Base-by-base conservation (phyloP, 2,113 vertebrate genomes). In the Burhinus bistriatus region DNA sequence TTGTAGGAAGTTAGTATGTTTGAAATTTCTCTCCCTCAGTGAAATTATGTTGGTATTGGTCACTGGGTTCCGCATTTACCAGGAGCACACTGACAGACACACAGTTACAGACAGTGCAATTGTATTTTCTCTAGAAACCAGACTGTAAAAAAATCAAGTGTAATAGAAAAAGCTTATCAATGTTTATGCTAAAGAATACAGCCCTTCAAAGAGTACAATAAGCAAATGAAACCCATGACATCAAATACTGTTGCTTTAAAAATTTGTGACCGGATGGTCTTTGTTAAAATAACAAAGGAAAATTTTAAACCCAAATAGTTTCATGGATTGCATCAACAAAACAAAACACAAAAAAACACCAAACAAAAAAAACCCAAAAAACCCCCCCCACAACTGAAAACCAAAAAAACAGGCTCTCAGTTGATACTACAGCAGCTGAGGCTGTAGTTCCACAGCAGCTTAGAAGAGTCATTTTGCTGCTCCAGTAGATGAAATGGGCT, bases 1-100 rank as follows among this genome's bases (percentile, higher is more conserved):
- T 17, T 17, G 9, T 6, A 8, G 59, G 45, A 81, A 15, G 10
- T 40, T 16, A 1, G 4, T 10, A 0, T 4, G 15, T 34, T 55
- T 30, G 61, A 52, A 34, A 8, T 61, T 38, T 58, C n/a, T 65
- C 23, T 69, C 45, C 5, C 11, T 15, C 20, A 51, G 9, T 73
- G 55, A 8, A 23, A 1, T 0, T 9, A 42, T 10, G 18, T 19
- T 49, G 80, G 1, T 84, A 34, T 15, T 40, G n/a, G 6, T 58
- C n/a, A 3, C 4, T 8, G 38, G 36, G 38, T 20, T 70, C 58
- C 3, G 3, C 11, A 1, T 59, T 21, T 62, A 8, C 47, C 34
- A 30, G 40, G 13, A 29, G 8, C 23, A 36, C 40, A n/a, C 47
- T 55, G 75, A 15, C 29, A 42, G 73, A 26, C 87, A 34, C 16